Evolutionary conservation across 2,797 vertebrate species (phyloP).

Genomic region (Mallotus villosus): DNA sequence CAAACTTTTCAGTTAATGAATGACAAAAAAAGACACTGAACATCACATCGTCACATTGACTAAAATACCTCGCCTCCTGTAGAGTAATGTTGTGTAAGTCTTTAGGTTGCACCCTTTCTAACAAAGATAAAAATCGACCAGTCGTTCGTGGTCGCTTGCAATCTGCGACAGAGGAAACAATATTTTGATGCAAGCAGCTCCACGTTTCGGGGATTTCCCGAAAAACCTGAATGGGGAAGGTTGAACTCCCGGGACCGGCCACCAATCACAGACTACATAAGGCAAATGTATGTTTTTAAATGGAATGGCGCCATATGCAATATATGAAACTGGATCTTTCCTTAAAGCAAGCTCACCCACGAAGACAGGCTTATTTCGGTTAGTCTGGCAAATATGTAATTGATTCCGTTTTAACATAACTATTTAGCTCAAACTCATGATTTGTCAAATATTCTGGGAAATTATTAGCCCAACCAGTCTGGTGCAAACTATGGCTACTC

Average conservation of each 20-base stretch:
- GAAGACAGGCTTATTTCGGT: no score
- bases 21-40: neutral
- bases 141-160: neutral
- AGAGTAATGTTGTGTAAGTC: neutral
- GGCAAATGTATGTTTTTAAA: constrained; percentile 3
- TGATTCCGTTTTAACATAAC: no score
- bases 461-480: no score
- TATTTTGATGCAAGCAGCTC: constrained; percentile 40
- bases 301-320: neutral
- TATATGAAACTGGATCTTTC: neutral
- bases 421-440: no score
- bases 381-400: no score
- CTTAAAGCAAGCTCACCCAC: no score
- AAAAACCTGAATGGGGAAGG: constrained; percentile 15
- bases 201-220: constrained; percentile 24
- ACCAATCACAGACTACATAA: constrained; percentile 52
- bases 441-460: no score
- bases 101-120: no score
- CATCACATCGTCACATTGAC: neutral
- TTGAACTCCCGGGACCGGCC: accelerated
- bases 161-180: constrained; percentile 10
- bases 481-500: no score
- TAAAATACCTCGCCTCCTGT: constrained; percentile 21
- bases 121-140: neutral
- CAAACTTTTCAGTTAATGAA: neutral